Base-by-base conservation (phyloP, 1,140 invertebrate genomes). In the Arion vulgaris region DNA sequence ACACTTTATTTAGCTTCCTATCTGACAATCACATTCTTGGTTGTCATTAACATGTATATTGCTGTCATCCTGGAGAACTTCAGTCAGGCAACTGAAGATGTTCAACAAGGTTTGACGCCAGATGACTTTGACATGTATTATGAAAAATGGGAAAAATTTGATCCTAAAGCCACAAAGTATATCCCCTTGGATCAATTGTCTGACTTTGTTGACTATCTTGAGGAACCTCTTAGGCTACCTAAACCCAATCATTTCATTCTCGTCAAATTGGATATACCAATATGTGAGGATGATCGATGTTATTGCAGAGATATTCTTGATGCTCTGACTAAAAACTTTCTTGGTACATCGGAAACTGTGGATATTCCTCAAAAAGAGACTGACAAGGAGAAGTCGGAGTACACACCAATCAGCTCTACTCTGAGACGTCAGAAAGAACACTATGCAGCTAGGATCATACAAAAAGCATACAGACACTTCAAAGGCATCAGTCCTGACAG, bases 101-200 rank as follows among this genome's bases (percentile, higher is more conserved):
- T 99, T 68, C 98, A 99, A 91, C 98, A 99, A 93, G 98, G 98
- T 11, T 94, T 99, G 68, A 99, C 98, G 45, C 97, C 98, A 91
- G 98, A 99, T 93, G 98, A 99, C 92, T 99, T 99, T 93, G 98
- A 99, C 91, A 98, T 99, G 97, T 99, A 98, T 93, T 99, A 99
- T 92, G 98, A 99, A 93, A 98, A 99, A 86, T 99, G 98, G 98
- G 97, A 99, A 91, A 96, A 97, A 89, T 99, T 97, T 93, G 98
- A 99, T 93, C 98, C 98, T 0, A 96, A 99, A 89, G 98, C 98
- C 73, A 98, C 97, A 7, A 97, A 99, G 92, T 99, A 98, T 93
- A 98, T 99, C 88, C 94, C 95, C 72, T 98, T 98, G 93, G 95
- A 97, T 87, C 95, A 97, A 91, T 93, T 99, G 72, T 97, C 97